Evolutionary conservation across 2,888 invertebrate genomes (phyloP), one percentile per base, ranked within the genome.

Genomic region (Antitype chi): DNA sequence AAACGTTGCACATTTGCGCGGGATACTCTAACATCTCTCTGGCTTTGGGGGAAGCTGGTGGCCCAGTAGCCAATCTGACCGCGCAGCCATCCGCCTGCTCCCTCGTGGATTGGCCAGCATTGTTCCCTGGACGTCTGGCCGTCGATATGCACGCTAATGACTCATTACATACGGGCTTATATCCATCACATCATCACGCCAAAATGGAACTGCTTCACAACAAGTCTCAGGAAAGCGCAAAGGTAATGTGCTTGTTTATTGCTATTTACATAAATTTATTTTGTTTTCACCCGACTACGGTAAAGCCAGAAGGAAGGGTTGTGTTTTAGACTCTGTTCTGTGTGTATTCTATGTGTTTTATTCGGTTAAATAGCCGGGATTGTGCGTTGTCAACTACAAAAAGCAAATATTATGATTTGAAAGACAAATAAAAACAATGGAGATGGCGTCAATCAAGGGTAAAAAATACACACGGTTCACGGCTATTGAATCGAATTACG

Each of bases 201-300:
- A 98, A 98, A 96, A 98, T 98, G 98, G 98, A 98, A 91, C 94
- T 98, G 79, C 97, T 98, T 76, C 98, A 98, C 90, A 98, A 97
- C 89, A 97, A 97, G 85, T 97, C 97, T 67, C 97, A 97, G 74
- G 98, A 98, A 84, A 98, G 97, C 90, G 97, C 98, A 0, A 98
- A 98, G 97, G 98, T 71, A 72, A 66, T 32, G 2, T 38, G 1
- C 25, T 76, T n/a, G 38, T 69, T 38, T 25, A 63, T 25, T 63
- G 20, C 3, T 47, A 69, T 38, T 28, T 43, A 1, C 8, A 11
- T 25, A n/a, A n/a, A n/a, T 53, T 15, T 25, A 17, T 20, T 49
- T 28, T 25, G 25, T 4, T 28, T 66, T 67, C 25, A 25, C 25
- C 11, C 11, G 15, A 38, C 15, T 17, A 17, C 9, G n/a, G 5